A percentile compares a stretch with the other conserved stretches of the same genome.
phyloP scores from a whole-genome alignment of 2,113 vertebrate genomes.

The Eudorcas thomsonii region DNA sequence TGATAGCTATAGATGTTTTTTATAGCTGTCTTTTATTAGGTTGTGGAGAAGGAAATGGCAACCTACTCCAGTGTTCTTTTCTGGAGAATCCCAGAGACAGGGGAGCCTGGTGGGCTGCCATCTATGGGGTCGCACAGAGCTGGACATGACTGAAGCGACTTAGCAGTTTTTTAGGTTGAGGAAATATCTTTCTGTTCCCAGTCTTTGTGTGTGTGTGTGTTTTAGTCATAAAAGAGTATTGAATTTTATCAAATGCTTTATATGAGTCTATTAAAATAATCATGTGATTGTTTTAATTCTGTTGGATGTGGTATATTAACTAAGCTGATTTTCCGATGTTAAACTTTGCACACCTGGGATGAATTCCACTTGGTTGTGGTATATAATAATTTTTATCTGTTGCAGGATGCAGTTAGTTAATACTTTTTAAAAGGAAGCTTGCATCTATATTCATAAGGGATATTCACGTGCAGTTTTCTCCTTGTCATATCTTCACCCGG shows the following conservation, averaged over 20 bases:
- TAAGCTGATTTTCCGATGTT: background rate
- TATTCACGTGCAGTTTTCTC: background rate
- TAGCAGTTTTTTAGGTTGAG: background rate
- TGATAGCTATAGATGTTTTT: background rate
- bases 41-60: too few species aligned
- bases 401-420: background rate
- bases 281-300: background rate
- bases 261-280: background rate
- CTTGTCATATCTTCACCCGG: background rate
- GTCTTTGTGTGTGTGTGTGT: background rate
- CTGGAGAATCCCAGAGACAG: too few species aligned
- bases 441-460: background rate
- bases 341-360: background rate
- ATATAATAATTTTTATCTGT: background rate
- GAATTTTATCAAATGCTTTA: background rate
- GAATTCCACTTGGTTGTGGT: background rate
- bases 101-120: too few species aligned
- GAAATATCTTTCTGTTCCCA: background rate
- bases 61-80: too few species aligned
- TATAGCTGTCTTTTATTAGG: background rate
- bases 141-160: too few species aligned
- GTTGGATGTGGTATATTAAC: background rate
- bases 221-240: background rate
- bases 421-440: background rate
- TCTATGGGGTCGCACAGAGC: too few species aligned